phyloP scores from a whole-genome alignment of 2,797 vertebrate genomes.

The Gadopsis marmoratus region DNA sequence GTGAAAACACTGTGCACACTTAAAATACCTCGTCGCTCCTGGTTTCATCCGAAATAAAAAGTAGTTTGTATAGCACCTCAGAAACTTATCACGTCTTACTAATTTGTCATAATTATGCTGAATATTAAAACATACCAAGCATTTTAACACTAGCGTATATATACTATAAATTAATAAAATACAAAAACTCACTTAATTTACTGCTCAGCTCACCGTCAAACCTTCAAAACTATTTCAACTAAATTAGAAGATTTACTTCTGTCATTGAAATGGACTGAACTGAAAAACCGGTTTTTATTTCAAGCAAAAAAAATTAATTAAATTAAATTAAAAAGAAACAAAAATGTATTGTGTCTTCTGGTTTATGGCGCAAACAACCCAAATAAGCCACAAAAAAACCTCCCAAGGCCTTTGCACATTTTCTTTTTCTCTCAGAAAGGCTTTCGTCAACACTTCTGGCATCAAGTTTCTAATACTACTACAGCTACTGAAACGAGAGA shows the following conservation, averaged over 20 bases:
- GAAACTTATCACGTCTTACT: constrained; percentile 10
- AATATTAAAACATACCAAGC: background rate
- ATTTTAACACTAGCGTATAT: background rate
- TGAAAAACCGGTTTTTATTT: background rate
- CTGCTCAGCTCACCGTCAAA: background rate
- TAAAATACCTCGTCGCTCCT: constrained; percentile 80
- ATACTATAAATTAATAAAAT: background rate
- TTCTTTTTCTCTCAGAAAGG: background rate
- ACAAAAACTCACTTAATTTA: background rate
- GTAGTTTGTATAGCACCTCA: constrained; percentile 69
- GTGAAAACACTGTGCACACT: constrained; percentile 78
- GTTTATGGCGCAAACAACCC: constrained; percentile 52
- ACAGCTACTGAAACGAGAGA: background rate
- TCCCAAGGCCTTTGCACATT: constrained; percentile 23
- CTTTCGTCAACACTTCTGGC: background rate
- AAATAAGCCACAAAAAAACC: constrained; percentile 32
- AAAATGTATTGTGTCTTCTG: constrained; percentile 20
- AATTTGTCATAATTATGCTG: background rate
- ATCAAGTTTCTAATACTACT: background rate
- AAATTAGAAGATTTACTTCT: background rate
- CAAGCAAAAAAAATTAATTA: background rate
- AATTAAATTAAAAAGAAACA: no score
- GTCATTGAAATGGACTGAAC: background rate
- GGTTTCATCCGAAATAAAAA: constrained; percentile 70
- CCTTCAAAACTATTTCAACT: background rate